phyloP scores from a whole-genome alignment of 92 coral and sea anemone genomes.

The Scolanthus callimorphus region DNA sequence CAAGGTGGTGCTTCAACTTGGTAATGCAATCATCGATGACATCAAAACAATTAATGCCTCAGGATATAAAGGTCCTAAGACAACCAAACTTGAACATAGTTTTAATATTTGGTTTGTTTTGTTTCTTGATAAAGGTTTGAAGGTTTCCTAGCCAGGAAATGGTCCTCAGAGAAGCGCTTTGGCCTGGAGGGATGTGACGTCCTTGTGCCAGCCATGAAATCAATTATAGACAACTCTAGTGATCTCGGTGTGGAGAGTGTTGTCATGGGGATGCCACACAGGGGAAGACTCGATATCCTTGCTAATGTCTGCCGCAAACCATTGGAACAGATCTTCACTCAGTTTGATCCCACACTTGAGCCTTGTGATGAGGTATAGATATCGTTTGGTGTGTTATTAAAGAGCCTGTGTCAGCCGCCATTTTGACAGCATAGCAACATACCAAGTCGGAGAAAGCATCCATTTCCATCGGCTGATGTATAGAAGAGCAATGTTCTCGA shows the following conservation, averaged over 20 bases:
- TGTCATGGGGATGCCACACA: slow-evolving; percentile 95
- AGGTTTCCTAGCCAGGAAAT: slow-evolving; percentile 92
- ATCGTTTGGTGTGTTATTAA: too few species aligned
- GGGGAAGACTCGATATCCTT: slow-evolving; percentile 88
- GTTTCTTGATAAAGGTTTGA: slow-evolving; percentile 84
- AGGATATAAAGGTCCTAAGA: too few species aligned
- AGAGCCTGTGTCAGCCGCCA: too few species aligned
- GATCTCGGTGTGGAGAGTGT: slow-evolving; percentile 85
- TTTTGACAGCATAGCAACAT: too few species aligned
- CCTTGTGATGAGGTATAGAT: slow-evolving; percentile 88
- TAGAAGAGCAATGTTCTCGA: too few species aligned
- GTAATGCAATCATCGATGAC: too few species aligned
- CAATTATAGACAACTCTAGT: slow-evolving; percentile 77
- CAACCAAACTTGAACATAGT: too few species aligned
- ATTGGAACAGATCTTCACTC: slow-evolving; percentile 88
- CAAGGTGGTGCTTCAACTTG: too few species aligned
- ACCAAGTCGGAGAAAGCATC: too few species aligned
- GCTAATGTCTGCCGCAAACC: slow-evolving; percentile 97
- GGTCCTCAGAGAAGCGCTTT: slow-evolving; percentile 97
- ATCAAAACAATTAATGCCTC: too few species aligned
- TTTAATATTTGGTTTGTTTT: not conserved
- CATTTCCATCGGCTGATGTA: too few species aligned
- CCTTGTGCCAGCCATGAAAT: slow-evolving; percentile 91
- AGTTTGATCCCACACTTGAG: slow-evolving; percentile 82
- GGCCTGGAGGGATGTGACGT: slow-evolving; percentile 96